Evolutionary conservation across 2,113 vertebrate genomes (phyloP), one percentile per base, ranked within the genome.

Genomic region (Dicentrarchus labrax): DNA sequence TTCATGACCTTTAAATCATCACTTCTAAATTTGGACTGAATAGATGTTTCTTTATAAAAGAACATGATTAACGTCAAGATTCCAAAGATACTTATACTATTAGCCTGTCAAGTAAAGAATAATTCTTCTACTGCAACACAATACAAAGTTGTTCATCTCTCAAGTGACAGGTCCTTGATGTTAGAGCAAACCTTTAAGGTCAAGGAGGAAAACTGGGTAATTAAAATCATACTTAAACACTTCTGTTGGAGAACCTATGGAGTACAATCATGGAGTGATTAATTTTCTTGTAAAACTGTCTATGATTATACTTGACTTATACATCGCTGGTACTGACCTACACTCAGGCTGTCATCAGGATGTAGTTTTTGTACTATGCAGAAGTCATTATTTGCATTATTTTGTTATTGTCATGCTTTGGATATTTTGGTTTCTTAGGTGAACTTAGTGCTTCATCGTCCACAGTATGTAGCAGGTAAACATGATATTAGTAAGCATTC

Each of bases 221-320:
- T 78, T 81, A 72, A 85, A 90, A 89, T 84, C 54, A 70, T 62
- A 69, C 90, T 83, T 38, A 50, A 76, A 60, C 41, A 60, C 66
- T 47, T 56, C 13, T 69, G n/a, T 65, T 78, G 72, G 57, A 75
- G 67, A 81, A 80, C 38, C 81, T 82, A 82, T 72, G 43, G 68
- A 86, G 86, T 62, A 71, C 83, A 90, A 91, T 91, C 82, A 91
- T 53, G 39, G 62, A 77, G 82, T 54, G n/a, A 84, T 85, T 89
- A 13, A 79, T 89, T 90, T 75, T 86, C 73, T 60, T 53, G 2
- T 65, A 78, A 72, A 86, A 62, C 24, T 68, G 51, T 56, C 54
- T 56, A 45, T 79, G 76, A 86, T 91, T 84, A 78, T 61, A 78
- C 78, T 62, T 66, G 76, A 90, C 78, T 50, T 68, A 13, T 82